Percentiles rank a stretch among this genome's conserved stretches.
Evolutionary conservation across 2,797 vertebrate species (phyloP).

Genomic region (Chelon labrosus): DNA sequence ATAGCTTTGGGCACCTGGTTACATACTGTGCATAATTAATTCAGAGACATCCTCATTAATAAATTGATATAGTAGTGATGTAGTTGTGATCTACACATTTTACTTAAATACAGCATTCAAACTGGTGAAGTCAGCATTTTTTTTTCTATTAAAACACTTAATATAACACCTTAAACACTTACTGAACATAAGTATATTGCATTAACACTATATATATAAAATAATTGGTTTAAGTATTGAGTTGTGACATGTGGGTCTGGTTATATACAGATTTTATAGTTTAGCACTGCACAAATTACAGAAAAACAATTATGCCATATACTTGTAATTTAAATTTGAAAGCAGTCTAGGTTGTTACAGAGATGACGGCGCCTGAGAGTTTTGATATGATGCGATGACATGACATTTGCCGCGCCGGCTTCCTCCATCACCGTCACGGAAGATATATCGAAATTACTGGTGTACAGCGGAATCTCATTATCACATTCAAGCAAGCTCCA

Average conservation of each 20-base stretch:
- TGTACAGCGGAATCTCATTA: slow-evolving; percentile 74
- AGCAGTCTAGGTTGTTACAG: slow-evolving; percentile 26
- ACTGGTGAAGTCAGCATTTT: too few relatives aligned
- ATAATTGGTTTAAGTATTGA: background rate
- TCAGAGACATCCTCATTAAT: too few relatives aligned
- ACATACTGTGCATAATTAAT: too few relatives aligned
- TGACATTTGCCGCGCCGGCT: slow-evolving; percentile 44
- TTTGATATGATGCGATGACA: slow-evolving; percentile 24
- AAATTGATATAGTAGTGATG: too few relatives aligned
- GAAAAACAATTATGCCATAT: slow-evolving; percentile 4
- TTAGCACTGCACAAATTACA: slow-evolving; percentile 10
- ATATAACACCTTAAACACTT: too few relatives aligned
- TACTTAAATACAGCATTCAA: too few relatives aligned
- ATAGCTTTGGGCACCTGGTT: too few relatives aligned
- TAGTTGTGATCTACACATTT: too few relatives aligned
- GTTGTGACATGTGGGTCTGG: background rate
- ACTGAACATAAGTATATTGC: too few relatives aligned
- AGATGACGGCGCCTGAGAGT: slow-evolving; percentile 24
- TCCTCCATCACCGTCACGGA: slow-evolving; percentile 50
- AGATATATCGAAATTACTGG: slow-evolving; percentile 68
- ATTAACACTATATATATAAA: too few relatives aligned
- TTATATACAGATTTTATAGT: slow-evolving; percentile 16
- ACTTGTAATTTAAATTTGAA: slow-evolving; percentile 29
- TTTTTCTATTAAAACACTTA: too few relatives aligned
- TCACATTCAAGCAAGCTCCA: slow-evolving; percentile 63